These are phyloP conservation scores for Prunella himalayana DNA, from an alignment of 2,113 vertebrate species.

Conservation along the genomic window DNA sequence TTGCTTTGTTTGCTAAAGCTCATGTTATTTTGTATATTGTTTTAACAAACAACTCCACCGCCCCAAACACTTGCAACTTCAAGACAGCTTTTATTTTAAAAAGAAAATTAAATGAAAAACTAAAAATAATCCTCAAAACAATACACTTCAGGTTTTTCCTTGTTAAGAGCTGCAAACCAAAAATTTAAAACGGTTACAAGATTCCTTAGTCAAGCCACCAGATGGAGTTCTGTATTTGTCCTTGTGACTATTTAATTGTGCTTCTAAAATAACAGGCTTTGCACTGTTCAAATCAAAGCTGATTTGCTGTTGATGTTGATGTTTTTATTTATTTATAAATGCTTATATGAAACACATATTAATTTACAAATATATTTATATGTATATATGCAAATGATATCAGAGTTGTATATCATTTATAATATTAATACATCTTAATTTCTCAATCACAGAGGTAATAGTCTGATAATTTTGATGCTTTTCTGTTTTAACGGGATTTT, in stretches of 20 bases:
- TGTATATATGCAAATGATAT: not conserved
- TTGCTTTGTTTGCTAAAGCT: not conserved
- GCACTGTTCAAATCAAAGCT: not conserved
- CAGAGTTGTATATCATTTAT: not conserved
- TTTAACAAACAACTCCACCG: not conserved
- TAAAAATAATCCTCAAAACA: not conserved
- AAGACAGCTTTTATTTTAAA: not conserved
- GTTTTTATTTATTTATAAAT: not conserved
- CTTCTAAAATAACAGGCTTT: not conserved
- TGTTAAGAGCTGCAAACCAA: not conserved
- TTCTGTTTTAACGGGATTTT: not conserved
- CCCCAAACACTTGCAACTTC: not conserved
- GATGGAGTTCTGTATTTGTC: slow-evolving; percentile 9
- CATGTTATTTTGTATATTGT: not conserved
- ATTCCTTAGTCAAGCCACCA: not conserved
- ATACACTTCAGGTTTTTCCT: not conserved
- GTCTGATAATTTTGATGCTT: not conserved
- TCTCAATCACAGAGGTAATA: not conserved
- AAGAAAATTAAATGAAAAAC: not conserved
- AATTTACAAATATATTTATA: not conserved
- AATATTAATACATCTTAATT: not conserved
- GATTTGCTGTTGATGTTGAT: not conserved
- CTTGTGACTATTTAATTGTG: not conserved
- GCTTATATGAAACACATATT: not conserved
- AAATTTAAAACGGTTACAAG: not conserved